Evolutionary conservation across 2,888 invertebrate genomes (phyloP), one percentile per base, ranked within the genome.

Genomic region (Reticulitermes lucifugus): DNA sequence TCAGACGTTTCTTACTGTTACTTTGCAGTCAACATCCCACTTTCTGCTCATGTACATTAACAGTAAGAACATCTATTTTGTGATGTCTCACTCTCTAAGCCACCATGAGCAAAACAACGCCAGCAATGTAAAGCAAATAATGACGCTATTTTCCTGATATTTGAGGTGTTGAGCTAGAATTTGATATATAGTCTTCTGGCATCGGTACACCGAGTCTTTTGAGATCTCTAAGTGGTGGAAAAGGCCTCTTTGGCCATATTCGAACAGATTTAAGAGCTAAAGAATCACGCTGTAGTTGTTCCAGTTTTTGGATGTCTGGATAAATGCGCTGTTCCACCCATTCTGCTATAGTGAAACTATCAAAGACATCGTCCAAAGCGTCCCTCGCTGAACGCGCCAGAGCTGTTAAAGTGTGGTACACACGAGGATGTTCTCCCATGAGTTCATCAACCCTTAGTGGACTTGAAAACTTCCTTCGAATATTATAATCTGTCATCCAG

Each of bases 401-500:
- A 0, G 91, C 90, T 51, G 92, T 89, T 86, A 93, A 88, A 88
- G 94, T 92, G 89, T 95, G 92, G 88, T 93, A 93, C 87, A 95
- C 90, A 87, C 93, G 90, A 80, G 93, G 91, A 87, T 93, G 91
- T 88, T 93, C 93, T 43, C 90, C 89, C 83, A 93, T 93, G 83
- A 94, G 89, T 87, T 95, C 94, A 77, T 94, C 94, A 1, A 96
- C 92, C 79, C 95, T 92, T 84, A 93, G 89, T 0, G 95, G 94
- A 83, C 94, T 94, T 87, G 94, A 94, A 89, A 94, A 95, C 89
- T 94, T 94, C 88, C 94, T 93, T n/a, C 93, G 91, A 9, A 95
- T 91, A 89, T 95, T 95, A 89, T 95, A 96, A 55, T 93, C 92
- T 41, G 95, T 95, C 92, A 96, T 92, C 95, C 95, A 96, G 55